These are phyloP conservation scores for Acanthochromis polyacanthus DNA, from an alignment of 2,113 vertebrate species.

Conservation along the genomic window DNA sequence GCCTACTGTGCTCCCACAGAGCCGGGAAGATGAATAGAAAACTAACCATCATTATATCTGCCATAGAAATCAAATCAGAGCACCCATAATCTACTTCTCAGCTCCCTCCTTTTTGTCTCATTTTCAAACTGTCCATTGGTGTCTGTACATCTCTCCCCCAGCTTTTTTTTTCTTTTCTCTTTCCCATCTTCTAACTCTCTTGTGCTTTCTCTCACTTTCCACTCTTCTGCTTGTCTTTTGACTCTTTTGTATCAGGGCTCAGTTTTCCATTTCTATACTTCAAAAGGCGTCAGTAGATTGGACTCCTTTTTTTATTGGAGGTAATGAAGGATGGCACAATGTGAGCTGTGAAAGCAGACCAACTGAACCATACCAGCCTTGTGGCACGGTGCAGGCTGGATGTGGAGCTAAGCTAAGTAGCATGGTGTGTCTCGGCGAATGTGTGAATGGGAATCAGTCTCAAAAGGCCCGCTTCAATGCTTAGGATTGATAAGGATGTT, in stretches of 20 bases:
- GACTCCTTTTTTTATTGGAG: conserved; percentile 69
- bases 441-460: not conserved
- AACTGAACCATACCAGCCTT: conserved; percentile 22
- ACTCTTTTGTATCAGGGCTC: conserved; percentile 60
- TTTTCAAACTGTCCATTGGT: conserved; percentile 41
- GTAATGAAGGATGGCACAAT: conserved; percentile 61
- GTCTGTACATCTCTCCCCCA: conserved; percentile 25
- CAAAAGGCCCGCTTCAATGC: conserved; percentile 25
- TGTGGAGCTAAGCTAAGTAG: conserved; percentile 10
- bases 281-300: conserved; percentile 73
- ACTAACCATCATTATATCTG: conserved; percentile 80
- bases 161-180: conserved; percentile 8
- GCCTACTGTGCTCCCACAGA: conserved; percentile 72
- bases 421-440: not conserved
- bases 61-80: conserved; percentile 82
- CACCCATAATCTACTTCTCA: conserved; percentile 74
- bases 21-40: conserved; percentile 83
- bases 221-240: conserved; percentile 46
- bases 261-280: conserved; percentile 68
- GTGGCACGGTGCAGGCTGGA: not conserved
- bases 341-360: conserved; percentile 33
- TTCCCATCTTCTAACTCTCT: conserved; percentile 19
- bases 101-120: conserved; percentile 43
- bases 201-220: conserved; percentile 12
- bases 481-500: conserved; percentile 49